Evolutionary conservation across 2,888 invertebrate species (phyloP), one percentile per base, ranked within the genome.

Genomic region (Oeneis ivallda): DNA sequence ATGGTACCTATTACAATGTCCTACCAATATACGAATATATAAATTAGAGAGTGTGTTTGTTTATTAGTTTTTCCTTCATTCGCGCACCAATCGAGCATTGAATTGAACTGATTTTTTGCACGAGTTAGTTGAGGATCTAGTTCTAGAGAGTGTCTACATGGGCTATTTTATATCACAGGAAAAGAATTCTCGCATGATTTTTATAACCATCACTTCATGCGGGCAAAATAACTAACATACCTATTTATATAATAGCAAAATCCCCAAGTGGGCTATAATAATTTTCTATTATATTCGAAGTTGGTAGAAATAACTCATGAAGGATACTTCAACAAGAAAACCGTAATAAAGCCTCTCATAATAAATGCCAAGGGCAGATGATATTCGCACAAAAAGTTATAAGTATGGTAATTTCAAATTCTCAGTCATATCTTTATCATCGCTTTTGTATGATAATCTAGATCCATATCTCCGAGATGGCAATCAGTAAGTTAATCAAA

Each of bases 401-500:
- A 60, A 57, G 41, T 56, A 60, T 60, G 54, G 39, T 54, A 53
- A 65, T 58, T 59, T 65, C 41, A 43, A 59, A 59, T 64, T 50
- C 57, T 59, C 61, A n/a, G 64, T 61, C 59, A 62, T 59, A 65
- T 58, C 67, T 62, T 62, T 62, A 62, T 45, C 47, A 64, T 67
- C 64, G 62, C 61, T 67, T 65, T 71, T 71, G 68, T 71, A 57
- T 68, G 54, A 65, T 69, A 68, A 68, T 69, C 62, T 58, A 49
- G 60, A 58, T 70, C 64, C 62, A 45, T 56, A 69, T 71, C 65
- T 63, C 64, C 54, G 62, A 61, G 66, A 66, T 70, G 63, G 62
- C 66, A 61, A 70, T 70, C 70, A 53, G 26, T 37, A n/a, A 52
- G 50, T 17, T 43, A 58, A 60, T 67, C 50, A 65, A 64, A 68